Evolutionary conservation across 2,888 invertebrate species (phyloP), one percentile per base, ranked within the genome.

Genomic region (Hyppa rectilinea): DNA sequence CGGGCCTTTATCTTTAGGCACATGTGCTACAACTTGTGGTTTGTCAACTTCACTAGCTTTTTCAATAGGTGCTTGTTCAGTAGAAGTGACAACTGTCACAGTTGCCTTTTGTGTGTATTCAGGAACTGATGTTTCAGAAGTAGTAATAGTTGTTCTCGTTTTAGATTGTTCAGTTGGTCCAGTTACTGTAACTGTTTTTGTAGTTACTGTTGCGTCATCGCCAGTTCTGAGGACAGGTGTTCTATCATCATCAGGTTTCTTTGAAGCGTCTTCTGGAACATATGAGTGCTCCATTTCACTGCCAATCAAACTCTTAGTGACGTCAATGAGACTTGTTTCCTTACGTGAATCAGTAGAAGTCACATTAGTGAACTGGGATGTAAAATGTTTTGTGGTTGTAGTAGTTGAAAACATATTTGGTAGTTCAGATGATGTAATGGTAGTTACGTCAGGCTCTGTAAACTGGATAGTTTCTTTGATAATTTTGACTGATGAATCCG

Each of bases 241-340:
- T n/a, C 60, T 14, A 1, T 45, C 58, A 49, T 61, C 56, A 20
- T 29, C 23, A 47, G 60, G 38, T 61, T 43, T 65, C 29, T 43
- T 58, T 10, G 23, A 52, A 34, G 31, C n/a, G 26, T 64, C 36
- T 58, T 66, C n/a, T 12, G 70, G 53, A 45, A 26, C 10, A n/a
- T 45, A 59, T 26, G 71, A 47, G 14, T 75, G 62, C 2, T 56
- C 52, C 14, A 67, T 71, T 71, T 80, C 78, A 0, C 56, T 75
- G n/a, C 40, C 62, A 59, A 81, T 81, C 14, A 78, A 69, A 40
- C 56, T 68, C 20, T 69, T 78, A 10, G 78, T 78, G 14, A 63
- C 40, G n/a, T 80, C 75, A 50, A 71, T 60, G 9, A 60, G 10
- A 53, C 36, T 68, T 45, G 71, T 71, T 12, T 71, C 47, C 14